Percentiles rank a stretch among this genome's conserved stretches.
Evolutionary conservation across 2,797 vertebrate species (phyloP).

Genomic region (Phoxinus dragarum): DNA sequence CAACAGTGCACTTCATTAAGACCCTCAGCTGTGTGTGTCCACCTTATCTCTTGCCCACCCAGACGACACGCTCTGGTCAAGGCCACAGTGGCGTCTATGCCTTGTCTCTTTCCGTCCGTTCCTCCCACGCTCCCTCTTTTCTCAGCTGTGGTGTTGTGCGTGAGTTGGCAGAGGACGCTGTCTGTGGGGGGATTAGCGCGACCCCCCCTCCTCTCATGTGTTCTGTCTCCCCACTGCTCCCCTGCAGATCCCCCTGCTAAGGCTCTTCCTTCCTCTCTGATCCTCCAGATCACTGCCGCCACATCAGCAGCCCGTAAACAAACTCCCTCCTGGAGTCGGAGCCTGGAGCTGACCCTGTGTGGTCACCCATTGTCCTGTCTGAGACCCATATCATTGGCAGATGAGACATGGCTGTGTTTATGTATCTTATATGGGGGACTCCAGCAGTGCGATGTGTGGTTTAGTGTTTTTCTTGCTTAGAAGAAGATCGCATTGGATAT

Average conservation of each 20-base stretch:
- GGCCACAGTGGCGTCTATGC: constrained; percentile 35
- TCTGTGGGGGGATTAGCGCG: constrained; percentile 46
- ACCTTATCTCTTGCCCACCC: constrained; percentile 50
- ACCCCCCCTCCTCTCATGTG: constrained; percentile 42
- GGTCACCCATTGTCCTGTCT: constrained; percentile 6
- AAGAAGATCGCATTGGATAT: background rate
- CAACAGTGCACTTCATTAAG: constrained; percentile 68
- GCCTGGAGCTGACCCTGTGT: constrained; percentile 40
- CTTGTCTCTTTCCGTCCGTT: constrained; percentile 4
- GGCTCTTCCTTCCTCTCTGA: constrained; percentile 58
- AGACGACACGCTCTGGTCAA: constrained; percentile 46
- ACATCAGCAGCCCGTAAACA: constrained; percentile 40
- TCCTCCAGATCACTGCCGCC: constrained; percentile 42
- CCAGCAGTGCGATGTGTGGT: background rate
- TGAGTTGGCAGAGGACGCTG: constrained; percentile 55
- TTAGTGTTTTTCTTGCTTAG: constrained; percentile 13
- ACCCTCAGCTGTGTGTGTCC: constrained; percentile 46
- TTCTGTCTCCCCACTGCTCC: constrained; percentile 44
- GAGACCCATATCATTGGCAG: constrained; percentile 11
- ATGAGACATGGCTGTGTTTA: constrained; percentile 16
- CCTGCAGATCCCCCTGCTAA: constrained; percentile 53
- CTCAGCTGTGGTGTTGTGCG: constrained; percentile 54
- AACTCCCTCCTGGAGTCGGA: constrained; percentile 15
- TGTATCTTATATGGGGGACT: constrained; percentile 28
- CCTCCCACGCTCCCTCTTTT: constrained; percentile 30